Percentiles rank a stretch among this genome's conserved stretches.
phyloP scores from a whole-genome alignment of 2,888 invertebrate species.

The Stegana nigrithorax region DNA sequence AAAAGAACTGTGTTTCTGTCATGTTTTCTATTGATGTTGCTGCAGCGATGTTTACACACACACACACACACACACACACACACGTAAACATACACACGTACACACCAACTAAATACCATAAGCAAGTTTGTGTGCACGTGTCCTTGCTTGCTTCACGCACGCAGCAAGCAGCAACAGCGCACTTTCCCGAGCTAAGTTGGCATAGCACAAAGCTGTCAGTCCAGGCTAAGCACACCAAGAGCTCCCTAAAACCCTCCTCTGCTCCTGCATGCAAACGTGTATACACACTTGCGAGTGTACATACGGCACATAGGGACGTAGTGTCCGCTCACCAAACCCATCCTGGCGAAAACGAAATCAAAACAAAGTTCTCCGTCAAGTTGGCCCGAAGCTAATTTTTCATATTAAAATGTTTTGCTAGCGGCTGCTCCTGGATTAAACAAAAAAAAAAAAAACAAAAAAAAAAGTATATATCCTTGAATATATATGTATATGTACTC shows the following conservation, averaged over 20 bases:
- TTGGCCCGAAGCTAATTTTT: constrained; percentile 29
- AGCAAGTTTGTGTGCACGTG: constrained; percentile 1
- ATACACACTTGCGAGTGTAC: constrained; percentile 2
- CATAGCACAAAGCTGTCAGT: constrained; percentile 16
- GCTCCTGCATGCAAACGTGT: constrained; percentile 10
- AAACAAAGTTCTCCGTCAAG: constrained; percentile 23
- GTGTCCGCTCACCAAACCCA: neutral
- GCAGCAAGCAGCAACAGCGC: neutral
- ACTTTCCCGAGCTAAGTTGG: too few species aligned
- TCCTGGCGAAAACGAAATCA: constrained; percentile 7
- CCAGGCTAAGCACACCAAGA: constrained; percentile 16
- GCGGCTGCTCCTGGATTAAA: constrained; percentile 23
- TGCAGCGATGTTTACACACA: too few species aligned
- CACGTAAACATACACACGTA: neutral
- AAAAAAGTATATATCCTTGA: too few species aligned
- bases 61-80: too few species aligned
- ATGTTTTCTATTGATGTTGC: too few species aligned
- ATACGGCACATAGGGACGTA: neutral
- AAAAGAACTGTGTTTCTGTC: too few species aligned
- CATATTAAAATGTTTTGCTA: constrained; percentile 27
- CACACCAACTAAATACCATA: neutral
- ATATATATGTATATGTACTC: too few species aligned
- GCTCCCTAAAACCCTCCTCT: neutral
- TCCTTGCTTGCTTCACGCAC: neutral
- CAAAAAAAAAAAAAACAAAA: too few species aligned